Evolutionary conservation across 2,113 vertebrate genomes (phyloP).

Genomic region (Aphyosemion australe): DNA sequence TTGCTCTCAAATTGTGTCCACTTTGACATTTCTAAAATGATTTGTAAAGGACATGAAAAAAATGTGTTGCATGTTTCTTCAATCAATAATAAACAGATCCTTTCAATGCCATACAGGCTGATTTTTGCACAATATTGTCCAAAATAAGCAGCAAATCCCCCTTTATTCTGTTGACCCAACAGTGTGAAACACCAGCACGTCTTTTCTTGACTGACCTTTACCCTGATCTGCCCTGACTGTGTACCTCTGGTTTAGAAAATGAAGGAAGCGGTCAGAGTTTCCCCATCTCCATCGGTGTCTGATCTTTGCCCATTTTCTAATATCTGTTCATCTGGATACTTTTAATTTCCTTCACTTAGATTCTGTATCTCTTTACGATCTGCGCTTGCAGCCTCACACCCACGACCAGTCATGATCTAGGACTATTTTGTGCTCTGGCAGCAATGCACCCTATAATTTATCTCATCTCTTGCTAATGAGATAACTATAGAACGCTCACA

Average conservation of each 20-base stretch:
- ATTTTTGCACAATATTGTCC: slow-evolving; percentile 1
- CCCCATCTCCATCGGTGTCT: slow-evolving; percentile 33
- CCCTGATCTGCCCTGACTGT: too few species aligned
- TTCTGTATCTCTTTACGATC: slow-evolving; percentile 25
- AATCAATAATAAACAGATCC: not conserved
- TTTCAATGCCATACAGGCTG: slow-evolving; percentile 18
- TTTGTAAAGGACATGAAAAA: not conserved
- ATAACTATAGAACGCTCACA: slow-evolving; percentile 40
- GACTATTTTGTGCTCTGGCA: slow-evolving; percentile 24
- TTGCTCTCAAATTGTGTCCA: not conserved
- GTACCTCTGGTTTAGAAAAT: slow-evolving; percentile 33
- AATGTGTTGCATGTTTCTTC: not conserved
- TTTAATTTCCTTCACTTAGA: slow-evolving; percentile 14
- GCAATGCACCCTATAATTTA: slow-evolving; percentile 37
- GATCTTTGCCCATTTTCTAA: slow-evolving; percentile 34
- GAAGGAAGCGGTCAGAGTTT: slow-evolving; percentile 25
- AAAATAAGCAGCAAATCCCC: slow-evolving; percentile 14
- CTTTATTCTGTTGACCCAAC: not conserved
- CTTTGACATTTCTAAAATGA: too few species aligned
- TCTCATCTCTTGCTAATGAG: slow-evolving; percentile 47
- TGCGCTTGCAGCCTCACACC: not conserved
- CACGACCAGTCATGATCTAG: slow-evolving; percentile 12
- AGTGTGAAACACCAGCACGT: not conserved
- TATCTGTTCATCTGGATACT: slow-evolving; percentile 34
- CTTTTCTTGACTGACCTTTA: slow-evolving; percentile 12